These are phyloP conservation scores for Hydrolagus affinis DNA, from an alignment of 2,113 vertebrate genomes.

Conservation along the genomic window DNA sequence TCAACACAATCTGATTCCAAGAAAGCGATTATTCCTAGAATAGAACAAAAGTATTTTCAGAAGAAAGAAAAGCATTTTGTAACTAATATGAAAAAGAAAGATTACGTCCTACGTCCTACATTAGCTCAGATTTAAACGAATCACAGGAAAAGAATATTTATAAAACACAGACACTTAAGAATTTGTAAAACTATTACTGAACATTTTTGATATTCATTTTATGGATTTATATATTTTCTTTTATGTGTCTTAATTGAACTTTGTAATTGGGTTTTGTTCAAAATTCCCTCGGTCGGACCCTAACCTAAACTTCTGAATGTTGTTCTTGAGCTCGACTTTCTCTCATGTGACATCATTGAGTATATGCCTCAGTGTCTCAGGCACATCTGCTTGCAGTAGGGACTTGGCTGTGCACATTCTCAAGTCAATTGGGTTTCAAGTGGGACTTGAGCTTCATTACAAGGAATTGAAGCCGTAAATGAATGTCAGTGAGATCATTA, in stretches of 20 bases:
- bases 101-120: not conserved
- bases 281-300: not conserved
- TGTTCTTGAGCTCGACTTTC: not conserved
- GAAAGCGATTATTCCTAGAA: not conserved
- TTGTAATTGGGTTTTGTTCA: not conserved
- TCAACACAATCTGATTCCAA: not conserved
- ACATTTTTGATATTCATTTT: not conserved
- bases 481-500: too few species aligned
- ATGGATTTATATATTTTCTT: not conserved
- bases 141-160: not conserved
- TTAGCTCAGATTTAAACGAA: not conserved
- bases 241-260: not conserved
- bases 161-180: not conserved
- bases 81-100: not conserved
- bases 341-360: not conserved
- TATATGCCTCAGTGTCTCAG: not conserved
- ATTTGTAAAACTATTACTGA: conserved; percentile 1
- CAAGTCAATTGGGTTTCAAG: too few species aligned
- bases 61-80: not conserved
- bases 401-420: too few species aligned
- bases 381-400: not conserved
- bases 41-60: not conserved
- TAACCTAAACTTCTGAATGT: not conserved
- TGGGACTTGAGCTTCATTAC: too few species aligned
- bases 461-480: too few species aligned